Evolutionary conservation across 2,888 invertebrate species (phyloP).

Genomic region (Drosophila mimica): DNA sequence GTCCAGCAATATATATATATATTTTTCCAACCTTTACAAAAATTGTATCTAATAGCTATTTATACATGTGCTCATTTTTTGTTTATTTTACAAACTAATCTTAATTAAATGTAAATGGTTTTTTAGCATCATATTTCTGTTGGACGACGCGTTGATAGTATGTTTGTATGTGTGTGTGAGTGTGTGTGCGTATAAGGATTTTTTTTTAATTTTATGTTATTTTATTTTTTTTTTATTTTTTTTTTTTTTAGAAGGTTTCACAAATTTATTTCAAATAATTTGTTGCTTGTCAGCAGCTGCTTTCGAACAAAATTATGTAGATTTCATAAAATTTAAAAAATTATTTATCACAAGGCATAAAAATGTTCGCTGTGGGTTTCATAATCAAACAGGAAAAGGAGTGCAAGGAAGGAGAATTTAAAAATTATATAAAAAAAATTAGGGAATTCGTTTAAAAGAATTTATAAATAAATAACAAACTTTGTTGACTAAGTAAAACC

Average conservation of each 20-base stretch:
- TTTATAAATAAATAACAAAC: conserved; percentile 75
- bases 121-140: conserved; percentile 60
- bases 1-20: conserved; percentile 62
- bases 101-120: conserved; percentile 54
- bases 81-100: conserved; percentile 57
- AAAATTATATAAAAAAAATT: neutral
- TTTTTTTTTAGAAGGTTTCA: conserved; percentile 6
- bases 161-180: conserved; percentile 5
- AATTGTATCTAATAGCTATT: conserved; percentile 55
- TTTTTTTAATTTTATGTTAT: neutral
- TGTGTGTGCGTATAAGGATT: conserved; percentile 7
- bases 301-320: conserved; percentile 23
- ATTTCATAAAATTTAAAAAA: conserved; percentile 42
- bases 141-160: conserved; percentile 69
- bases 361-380: conserved; percentile 21
- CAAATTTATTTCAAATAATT: conserved; percentile 2
- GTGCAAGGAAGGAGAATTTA: conserved; percentile 4
- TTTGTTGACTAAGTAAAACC: conserved; percentile 53
- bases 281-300: conserved; percentile 15
- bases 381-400: neutral
- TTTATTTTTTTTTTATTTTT: neutral
- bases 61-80: conserved; percentile 60
- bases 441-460: conserved; percentile 13
- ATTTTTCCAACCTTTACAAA: conserved; percentile 60
- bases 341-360: conserved; percentile 60